These are phyloP conservation scores for Mustela lutreola DNA, from an alignment of 2,113 vertebrate genomes.

Conservation along the genomic window DNA sequence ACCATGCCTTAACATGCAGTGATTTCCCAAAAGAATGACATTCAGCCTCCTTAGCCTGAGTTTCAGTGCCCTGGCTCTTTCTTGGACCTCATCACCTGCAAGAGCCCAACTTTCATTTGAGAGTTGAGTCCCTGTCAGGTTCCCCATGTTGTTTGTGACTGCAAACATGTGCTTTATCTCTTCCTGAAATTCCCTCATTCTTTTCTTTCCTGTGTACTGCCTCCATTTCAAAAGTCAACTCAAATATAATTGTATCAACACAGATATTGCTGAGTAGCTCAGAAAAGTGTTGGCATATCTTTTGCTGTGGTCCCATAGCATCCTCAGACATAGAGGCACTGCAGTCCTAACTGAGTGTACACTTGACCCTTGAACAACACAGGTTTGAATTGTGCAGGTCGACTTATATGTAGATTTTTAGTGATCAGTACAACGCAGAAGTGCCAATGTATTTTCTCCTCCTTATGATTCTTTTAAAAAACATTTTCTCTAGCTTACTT, in stretches of 20 bases:
- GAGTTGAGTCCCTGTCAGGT: background rate
- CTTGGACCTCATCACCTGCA: background rate
- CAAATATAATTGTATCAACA: background rate
- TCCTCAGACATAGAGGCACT: background rate
- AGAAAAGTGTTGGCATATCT: background rate
- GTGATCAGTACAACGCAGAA: background rate
- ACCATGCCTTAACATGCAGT: background rate
- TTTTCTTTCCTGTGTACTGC: background rate
- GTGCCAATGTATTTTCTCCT: background rate
- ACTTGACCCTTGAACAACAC: background rate
- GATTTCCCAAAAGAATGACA: background rate
- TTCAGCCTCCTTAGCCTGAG: background rate
- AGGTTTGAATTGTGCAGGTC: background rate
- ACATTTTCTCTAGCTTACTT: background rate
- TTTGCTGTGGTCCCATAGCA: background rate
- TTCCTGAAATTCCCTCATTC: background rate
- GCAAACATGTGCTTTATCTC: background rate
- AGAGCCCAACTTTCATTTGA: background rate
- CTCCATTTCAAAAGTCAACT: constrained; percentile 41
- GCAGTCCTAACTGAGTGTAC: background rate
- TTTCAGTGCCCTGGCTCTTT: background rate
- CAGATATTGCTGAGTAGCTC: background rate
- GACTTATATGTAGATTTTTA: background rate
- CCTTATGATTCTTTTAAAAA: background rate
- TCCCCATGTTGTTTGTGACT: background rate